Evolutionary conservation across 37 sponge, comb jelly and placozoan species (phyloP).

Genomic region (Theonella swinhoei): DNA sequence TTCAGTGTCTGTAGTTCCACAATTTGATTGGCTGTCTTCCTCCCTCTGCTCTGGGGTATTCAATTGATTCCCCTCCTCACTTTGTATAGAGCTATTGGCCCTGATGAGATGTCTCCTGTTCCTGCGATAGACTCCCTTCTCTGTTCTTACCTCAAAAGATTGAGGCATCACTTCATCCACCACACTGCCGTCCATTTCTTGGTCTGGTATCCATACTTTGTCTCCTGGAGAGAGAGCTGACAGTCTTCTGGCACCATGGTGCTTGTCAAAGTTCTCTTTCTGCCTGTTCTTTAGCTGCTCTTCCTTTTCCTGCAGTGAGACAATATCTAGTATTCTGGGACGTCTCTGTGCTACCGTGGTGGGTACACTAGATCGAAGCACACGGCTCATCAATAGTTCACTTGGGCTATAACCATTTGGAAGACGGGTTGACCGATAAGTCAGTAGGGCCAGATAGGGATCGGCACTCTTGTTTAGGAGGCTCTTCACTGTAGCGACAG

Average conservation of each 20-base stretch:
- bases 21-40: too few species aligned
- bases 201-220: constrained; percentile 4
- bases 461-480: constrained; percentile 50
- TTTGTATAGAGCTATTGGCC: neutral
- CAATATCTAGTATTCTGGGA: constrained; percentile 14
- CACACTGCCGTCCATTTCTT: neutral
- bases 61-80: neutral
- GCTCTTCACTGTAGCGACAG: constrained; percentile 37
- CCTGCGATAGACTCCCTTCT: too few species aligned
- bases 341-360: neutral
- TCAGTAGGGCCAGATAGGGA: constrained; percentile 30
- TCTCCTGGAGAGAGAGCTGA: neutral
- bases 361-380: constrained; percentile 27
- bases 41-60: neutral
- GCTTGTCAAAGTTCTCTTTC: neutral
- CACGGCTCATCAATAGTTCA: constrained; percentile 43
- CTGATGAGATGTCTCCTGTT: constrained; percentile 19
- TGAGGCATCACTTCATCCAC: neutral
- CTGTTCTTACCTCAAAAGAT: neutral
- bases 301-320: too few species aligned
- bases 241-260: neutral
- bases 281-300: too few species aligned
- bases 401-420: constrained; percentile 43
- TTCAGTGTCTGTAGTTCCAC: too few species aligned
- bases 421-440: constrained; percentile 44